Conservation (phyloP, 2,797 vertebrate species). For the Huso huso region DNA sequence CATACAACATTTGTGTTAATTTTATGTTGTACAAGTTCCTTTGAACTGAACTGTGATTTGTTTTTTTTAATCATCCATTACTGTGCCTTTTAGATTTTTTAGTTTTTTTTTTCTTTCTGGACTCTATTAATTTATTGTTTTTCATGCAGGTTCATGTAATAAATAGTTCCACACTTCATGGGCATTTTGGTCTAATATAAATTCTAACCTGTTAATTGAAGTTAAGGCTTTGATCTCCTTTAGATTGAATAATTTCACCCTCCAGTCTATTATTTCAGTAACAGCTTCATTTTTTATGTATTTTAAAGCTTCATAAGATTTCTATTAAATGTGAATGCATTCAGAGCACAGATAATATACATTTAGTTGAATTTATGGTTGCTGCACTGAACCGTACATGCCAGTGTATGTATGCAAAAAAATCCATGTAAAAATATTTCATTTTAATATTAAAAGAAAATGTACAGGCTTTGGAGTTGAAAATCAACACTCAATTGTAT, state of each 20-base stretch:
- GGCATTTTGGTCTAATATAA: slow-evolving; percentile 18
- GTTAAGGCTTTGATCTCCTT: slow-evolving; percentile 14
- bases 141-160: slow-evolving; percentile 59
- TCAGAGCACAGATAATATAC: slow-evolving; percentile 55
- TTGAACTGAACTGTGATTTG: slow-evolving; percentile 40
- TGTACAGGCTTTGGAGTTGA: neutral
- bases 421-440: slow-evolving; percentile 24
- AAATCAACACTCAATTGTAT: neutral
- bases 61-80: slow-evolving; percentile 38
- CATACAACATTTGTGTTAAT: too few species aligned
- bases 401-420: slow-evolving; percentile 27
- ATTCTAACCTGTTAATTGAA: too few species aligned
- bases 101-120: slow-evolving; percentile 49
- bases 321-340: slow-evolving; percentile 57
- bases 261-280: slow-evolving; percentile 22
- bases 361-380: slow-evolving; percentile 17
- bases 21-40: too few species aligned
- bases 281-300: slow-evolving; percentile 26
- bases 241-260: slow-evolving; percentile 42
- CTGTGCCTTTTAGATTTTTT: slow-evolving; percentile 44
- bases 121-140: slow-evolving; percentile 47
- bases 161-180: slow-evolving; percentile 70
- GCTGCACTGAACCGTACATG: slow-evolving; percentile 28
- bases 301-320: slow-evolving; percentile 36
- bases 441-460: slow-evolving; percentile 9